Evolutionary conservation across 2,888 invertebrate species (phyloP).

Genomic region (Hypsopygia costalis): DNA sequence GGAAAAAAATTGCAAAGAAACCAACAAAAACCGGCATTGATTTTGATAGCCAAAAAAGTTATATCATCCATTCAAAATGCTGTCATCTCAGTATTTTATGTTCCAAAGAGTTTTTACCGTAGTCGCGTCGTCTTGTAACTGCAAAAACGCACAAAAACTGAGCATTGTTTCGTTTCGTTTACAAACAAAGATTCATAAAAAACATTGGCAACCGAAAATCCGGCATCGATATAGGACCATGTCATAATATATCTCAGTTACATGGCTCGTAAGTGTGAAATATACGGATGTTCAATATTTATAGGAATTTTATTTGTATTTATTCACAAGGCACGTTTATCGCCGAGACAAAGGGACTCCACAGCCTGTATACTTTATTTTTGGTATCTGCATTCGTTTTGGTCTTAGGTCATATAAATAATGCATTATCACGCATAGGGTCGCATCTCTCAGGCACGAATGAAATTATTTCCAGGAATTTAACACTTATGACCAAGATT

Average conservation of each 20-base stretch:
- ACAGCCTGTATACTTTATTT: conserved; percentile 58
- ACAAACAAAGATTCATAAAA: conserved; percentile 70
- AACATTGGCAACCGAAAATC: conserved; percentile 52
- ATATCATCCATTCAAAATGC: conserved; percentile 3
- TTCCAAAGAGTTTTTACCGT: background rate
- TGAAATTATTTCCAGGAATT: conserved; percentile 60
- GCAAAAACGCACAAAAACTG: conserved; percentile 37
- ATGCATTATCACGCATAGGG: conserved; percentile 76
- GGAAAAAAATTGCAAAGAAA: background rate
- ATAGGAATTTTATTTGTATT: conserved; percentile 76
- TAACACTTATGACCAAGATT: conserved; percentile 39
- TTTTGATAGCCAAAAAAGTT: background rate
- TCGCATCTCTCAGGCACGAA: conserved; percentile 46
- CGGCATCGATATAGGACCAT: conserved; percentile 49
- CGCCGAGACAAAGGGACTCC: conserved; percentile 60
- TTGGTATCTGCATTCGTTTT: conserved; percentile 75
- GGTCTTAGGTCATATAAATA: conserved; percentile 74
- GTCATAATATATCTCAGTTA: conserved; percentile 75
- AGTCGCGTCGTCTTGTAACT: background rate
- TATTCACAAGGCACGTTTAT: conserved; percentile 71
- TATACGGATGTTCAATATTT: conserved; percentile 76
- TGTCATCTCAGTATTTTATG: conserved; percentile 7
- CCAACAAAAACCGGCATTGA: background rate
- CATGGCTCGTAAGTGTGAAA: conserved; percentile 67
- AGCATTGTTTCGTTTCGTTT: conserved; percentile 62